Evolutionary conservation across 1,140 invertebrate genomes (phyloP).

Genomic region (Caenorhabditis inopinata): DNA sequence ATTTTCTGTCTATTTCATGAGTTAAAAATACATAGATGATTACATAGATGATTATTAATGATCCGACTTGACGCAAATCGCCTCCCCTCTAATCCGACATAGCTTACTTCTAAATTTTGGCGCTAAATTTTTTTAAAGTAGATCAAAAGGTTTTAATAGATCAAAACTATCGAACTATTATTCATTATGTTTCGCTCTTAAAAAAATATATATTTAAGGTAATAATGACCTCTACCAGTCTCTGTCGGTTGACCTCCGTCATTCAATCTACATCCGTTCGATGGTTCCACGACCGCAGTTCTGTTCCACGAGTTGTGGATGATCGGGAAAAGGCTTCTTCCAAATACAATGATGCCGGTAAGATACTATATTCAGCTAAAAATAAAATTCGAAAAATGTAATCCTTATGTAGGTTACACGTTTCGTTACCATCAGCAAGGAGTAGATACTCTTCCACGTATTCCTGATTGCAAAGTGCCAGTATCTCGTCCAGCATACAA

Average conservation of each 20-base stretch:
- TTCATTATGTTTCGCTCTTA: background rate
- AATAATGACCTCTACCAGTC: background rate
- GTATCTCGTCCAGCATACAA: constrained; percentile 55
- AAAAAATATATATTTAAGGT: background rate
- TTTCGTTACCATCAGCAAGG: constrained; percentile 64
- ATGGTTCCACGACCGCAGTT: constrained; percentile 50
- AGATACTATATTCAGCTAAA: background rate
- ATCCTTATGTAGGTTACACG: constrained; percentile 57
- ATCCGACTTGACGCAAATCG: no score
- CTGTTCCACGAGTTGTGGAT: constrained; percentile 54
- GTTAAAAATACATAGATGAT: no score
- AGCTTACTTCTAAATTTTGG: no score
- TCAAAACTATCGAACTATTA: no score
- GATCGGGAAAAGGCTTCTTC: constrained; percentile 39
- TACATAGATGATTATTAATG: no score
- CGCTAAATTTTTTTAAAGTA: background rate
- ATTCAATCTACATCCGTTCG: background rate
- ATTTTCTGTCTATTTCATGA: no score
- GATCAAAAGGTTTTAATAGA: background rate
- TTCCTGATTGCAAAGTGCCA: constrained; percentile 57
- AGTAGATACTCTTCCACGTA: constrained; percentile 60
- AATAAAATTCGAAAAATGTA: background rate
- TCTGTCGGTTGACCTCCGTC: background rate
- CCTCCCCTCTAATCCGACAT: no score
- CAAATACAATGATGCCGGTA: constrained; percentile 7